Evolutionary conservation across 1,140 invertebrate genomes (phyloP), one percentile per base, ranked within the genome.

Genomic region (Anastrepha obliqua): DNA sequence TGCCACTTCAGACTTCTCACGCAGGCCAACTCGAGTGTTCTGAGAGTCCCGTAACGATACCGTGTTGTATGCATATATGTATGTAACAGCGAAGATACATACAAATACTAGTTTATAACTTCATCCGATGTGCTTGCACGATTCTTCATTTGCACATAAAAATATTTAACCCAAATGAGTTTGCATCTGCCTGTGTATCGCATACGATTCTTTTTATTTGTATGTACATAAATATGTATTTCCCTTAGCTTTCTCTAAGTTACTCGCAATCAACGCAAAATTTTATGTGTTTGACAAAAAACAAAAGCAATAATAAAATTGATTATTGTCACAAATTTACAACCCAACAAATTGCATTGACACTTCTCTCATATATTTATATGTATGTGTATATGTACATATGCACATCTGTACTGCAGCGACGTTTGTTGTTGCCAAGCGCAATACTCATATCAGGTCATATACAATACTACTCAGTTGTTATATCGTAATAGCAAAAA

Each of bases 371-470:
- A 55, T 55, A 11, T 55, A 62, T 17, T 8, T 8, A 58, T 58
- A 58, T 8, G 55, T 55, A 11, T 55, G 7, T 17, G 0, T 8
- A 58, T 58, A 58, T 8, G 55, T 58, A 58, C 55, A 13, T 58
- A 58, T 13, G 13, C 13, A 58, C 55, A 13, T 8, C 7, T 58
- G 13, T 58, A 58, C 55, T 13, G 13, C 13, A 70, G 13, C 44
- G 39, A 74, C 42, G 39, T 74, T 74, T 74, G 67, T 74, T 74
- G 42, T 47, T 74, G 67, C 11, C 67, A 74, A 74, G 42, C 67
- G 67, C 67, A 74, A 74, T 17, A 44, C 67, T 17, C 67, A 11
- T 74, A 74, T 74, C 67, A 17, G 3, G 4, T 13, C 11, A 62
- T 62, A 62, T 62, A 4, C 7, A 74, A 44, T 44, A 9, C 11